Conservation (phyloP, 2,888 invertebrate genomes). For the Melieria omissa region DNA sequence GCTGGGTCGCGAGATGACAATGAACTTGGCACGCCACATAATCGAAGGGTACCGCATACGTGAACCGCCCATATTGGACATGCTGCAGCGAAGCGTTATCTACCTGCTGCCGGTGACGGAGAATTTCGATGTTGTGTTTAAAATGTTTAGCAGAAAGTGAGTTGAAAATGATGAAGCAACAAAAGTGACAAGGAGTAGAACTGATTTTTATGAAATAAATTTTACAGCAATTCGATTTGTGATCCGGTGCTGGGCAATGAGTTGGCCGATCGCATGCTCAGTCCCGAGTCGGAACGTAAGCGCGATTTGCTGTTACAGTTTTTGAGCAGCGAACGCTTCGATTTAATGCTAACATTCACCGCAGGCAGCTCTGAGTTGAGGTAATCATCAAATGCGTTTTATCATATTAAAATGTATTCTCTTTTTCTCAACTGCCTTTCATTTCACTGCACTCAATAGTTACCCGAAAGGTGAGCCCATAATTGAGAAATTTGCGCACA, state of each 20-base stretch:
- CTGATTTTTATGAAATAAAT: not conserved
- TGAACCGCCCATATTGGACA: slow-evolving; percentile 73
- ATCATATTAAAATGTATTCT: too few relatives aligned
- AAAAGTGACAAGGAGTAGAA: not conserved
- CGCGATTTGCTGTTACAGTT: slow-evolving; percentile 72
- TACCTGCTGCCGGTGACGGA: slow-evolving; percentile 78
- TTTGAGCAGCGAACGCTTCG: slow-evolving; percentile 75
- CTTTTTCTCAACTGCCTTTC: not conserved
- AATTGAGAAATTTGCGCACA: slow-evolving; percentile 58
- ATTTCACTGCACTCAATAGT: slow-evolving; percentile 33
- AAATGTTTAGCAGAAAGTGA: slow-evolving; percentile 59
- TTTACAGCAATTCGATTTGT: slow-evolving; percentile 58
- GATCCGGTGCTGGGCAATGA: slow-evolving; percentile 68
- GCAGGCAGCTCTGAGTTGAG: slow-evolving; percentile 78
- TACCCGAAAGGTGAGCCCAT: slow-evolving; percentile 59
- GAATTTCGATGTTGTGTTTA: slow-evolving; percentile 54
- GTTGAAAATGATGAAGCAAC: slow-evolving; percentile 34
- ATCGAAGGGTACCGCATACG: slow-evolving; percentile 76
- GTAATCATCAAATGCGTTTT: slow-evolving; percentile 56
- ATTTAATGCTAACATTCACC: slow-evolving; percentile 78
- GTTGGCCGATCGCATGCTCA: slow-evolving; percentile 75
- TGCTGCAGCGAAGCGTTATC: slow-evolving; percentile 79
- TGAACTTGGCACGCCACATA: slow-evolving; percentile 86
- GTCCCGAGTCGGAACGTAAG: slow-evolving; percentile 55
- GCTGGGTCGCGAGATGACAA: slow-evolving; percentile 82